Conservation (phyloP, 2,797 vertebrate species). For the Tinamus major region DNA sequence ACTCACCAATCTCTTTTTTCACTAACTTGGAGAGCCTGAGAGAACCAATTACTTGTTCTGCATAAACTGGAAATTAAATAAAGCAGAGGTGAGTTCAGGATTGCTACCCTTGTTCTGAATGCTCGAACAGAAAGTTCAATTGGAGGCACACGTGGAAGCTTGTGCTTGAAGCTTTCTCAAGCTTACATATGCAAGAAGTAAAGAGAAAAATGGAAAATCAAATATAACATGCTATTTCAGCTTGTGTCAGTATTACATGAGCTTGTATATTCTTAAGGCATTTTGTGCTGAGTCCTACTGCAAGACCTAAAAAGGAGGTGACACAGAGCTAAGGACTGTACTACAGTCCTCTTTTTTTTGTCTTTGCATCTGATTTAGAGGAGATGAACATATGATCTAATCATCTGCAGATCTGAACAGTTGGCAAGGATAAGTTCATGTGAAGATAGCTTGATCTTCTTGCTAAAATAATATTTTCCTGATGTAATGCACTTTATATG, state of each 20-base stretch:
- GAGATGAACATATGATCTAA: not conserved
- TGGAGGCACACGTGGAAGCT: not conserved
- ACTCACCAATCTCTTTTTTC: not conserved
- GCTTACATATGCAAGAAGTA: not conserved
- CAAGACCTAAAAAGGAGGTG: not conserved
- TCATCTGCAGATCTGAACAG: not conserved
- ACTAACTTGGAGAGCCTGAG: not conserved
- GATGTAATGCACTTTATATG: not conserved
- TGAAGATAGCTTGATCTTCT: not conserved
- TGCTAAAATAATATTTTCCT: not conserved
- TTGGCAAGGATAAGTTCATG: not conserved
- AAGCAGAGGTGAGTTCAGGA: not conserved
- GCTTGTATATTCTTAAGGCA: not conserved
- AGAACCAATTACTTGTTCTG: not conserved
- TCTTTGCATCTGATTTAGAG: not conserved
- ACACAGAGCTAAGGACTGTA: not conserved
- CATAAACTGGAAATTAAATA: not conserved
- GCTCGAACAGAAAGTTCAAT: not conserved
- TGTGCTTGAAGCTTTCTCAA: not conserved
- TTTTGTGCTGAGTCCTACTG: not conserved
- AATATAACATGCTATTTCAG: not conserved
- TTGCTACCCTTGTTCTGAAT: not conserved
- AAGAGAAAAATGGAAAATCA: not conserved
- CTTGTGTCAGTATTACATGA: not conserved
- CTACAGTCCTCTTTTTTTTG: not conserved